A percentile compares a stretch with the other conserved stretches of the same genome.
phyloP scores from a whole-genome alignment of 1,140 invertebrate species.

The Acromyrmex charruanus region DNA sequence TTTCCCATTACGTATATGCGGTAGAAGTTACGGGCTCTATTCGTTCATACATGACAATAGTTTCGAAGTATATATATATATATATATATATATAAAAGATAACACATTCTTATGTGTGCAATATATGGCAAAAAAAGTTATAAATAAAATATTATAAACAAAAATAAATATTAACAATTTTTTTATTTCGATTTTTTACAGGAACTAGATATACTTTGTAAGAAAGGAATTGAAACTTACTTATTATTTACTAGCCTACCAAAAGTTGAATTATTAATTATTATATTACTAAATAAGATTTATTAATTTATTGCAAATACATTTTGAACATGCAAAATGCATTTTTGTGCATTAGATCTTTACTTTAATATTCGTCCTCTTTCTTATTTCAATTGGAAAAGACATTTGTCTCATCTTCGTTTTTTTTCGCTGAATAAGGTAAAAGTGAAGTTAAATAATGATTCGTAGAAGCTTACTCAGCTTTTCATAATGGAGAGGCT shows the following conservation, averaged over 20 bases:
- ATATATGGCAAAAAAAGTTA: too few species aligned
- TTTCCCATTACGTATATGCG: constrained; percentile 12
- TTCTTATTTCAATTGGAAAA: constrained; percentile 27
- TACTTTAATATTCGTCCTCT: not conserved
- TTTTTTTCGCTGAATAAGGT: constrained; percentile 68
- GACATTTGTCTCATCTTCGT: constrained; percentile 31
- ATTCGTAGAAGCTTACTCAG: constrained; percentile 25
- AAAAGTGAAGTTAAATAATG: constrained; percentile 67
- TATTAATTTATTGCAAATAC: constrained; percentile 8
- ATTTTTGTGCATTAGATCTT: not conserved
- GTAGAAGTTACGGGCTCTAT: not conserved
- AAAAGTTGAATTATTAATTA: not conserved
- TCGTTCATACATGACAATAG: not conserved
- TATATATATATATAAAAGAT: too few species aligned
- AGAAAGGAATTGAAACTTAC: not conserved
- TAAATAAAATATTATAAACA: not conserved
- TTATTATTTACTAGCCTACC: not conserved
- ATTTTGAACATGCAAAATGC: not conserved
- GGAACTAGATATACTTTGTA: not conserved
- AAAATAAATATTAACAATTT: not conserved
- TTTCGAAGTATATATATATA: not conserved
- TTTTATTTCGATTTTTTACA: not conserved
- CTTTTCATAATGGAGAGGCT: constrained; percentile 2
- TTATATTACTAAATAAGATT: not conserved
- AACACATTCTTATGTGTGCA: too few species aligned